A percentile compares a stretch with the other conserved stretches of the same genome.
Conservation (phyloP, 2,888 invertebrate species). For the Chromoteleia sp. region DNA sequence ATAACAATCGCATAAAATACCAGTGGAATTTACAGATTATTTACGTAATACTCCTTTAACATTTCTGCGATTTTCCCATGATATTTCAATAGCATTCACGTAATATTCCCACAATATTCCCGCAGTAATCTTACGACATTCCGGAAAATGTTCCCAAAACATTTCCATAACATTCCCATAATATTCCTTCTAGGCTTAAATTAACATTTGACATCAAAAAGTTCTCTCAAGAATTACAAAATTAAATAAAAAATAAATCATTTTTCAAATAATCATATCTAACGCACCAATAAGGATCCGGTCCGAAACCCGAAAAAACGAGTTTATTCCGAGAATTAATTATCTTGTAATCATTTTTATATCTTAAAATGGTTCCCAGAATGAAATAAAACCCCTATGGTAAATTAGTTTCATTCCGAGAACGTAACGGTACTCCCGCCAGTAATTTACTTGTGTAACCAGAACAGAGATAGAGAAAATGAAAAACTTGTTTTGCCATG, state of each 20-base stretch:
- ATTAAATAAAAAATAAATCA: background rate
- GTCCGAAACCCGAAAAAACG: slow-evolving; percentile 10
- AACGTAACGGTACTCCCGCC: slow-evolving; percentile 38
- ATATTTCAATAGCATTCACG: too few relatives aligned
- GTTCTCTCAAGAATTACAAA: too few relatives aligned
- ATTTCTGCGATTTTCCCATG: too few relatives aligned
- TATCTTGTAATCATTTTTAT: slow-evolving; percentile 28
- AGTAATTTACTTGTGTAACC: slow-evolving; percentile 40
- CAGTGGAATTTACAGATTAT: too few relatives aligned
- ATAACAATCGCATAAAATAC: too few relatives aligned
- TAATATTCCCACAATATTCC: too few relatives aligned
- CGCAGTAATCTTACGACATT: too few relatives aligned
- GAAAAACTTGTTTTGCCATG: slow-evolving; percentile 30
- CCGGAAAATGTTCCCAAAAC: too few relatives aligned
- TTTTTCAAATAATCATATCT: background rate
- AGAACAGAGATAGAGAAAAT: slow-evolving; percentile 25
- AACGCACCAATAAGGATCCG: background rate
- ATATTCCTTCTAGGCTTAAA: too few relatives aligned
- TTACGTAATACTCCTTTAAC: too few relatives aligned
- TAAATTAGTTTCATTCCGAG: slow-evolving; percentile 47
- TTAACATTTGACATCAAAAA: too few relatives aligned
- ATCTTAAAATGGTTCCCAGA: slow-evolving; percentile 26
- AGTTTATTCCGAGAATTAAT: slow-evolving; percentile 26
- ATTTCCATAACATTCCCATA: too few relatives aligned
- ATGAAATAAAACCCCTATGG: slow-evolving; percentile 43